Percentiles rank a stretch among this genome's conserved stretches.
phyloP scores from a whole-genome alignment of 1,140 invertebrate species.

The Zaprionus africanus region DNA sequence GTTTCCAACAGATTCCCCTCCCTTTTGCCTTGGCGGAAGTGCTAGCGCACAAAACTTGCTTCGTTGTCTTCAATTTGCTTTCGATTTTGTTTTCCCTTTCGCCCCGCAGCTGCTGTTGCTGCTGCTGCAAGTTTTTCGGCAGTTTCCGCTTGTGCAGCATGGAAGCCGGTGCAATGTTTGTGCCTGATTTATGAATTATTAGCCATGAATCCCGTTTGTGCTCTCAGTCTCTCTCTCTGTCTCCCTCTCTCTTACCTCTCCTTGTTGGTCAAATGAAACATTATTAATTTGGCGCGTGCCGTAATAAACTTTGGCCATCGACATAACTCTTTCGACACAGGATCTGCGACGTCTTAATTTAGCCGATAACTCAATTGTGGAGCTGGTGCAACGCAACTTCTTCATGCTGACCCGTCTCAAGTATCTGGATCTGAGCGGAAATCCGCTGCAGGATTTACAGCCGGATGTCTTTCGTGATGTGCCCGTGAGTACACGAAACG shows the following conservation, averaged over 20 bases:
- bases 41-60: slow-evolving; percentile 58
- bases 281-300: slow-evolving; percentile 68
- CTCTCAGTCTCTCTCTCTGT: background rate
- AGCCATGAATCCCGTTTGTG: slow-evolving; percentile 24
- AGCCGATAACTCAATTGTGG: slow-evolving; percentile 88
- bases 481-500: slow-evolving; percentile 83
- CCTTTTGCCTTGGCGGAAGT: slow-evolving; percentile 41
- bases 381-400: slow-evolving; percentile 88
- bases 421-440: slow-evolving; percentile 90
- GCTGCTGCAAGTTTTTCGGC: slow-evolving; percentile 61
- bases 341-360: slow-evolving; percentile 89
- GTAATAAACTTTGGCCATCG: slow-evolving; percentile 62
- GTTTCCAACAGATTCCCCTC: background rate
- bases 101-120: slow-evolving; percentile 18
- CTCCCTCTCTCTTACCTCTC: slow-evolving; percentile 2
- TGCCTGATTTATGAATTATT: slow-evolving; percentile 75
- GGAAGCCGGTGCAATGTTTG: slow-evolving; percentile 26
- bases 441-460: slow-evolving; percentile 89
- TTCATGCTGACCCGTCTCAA: slow-evolving; percentile 88
- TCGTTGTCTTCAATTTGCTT: slow-evolving; percentile 79
- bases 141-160: slow-evolving; percentile 49
- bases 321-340: slow-evolving; percentile 46
- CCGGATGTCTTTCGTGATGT: slow-evolving; percentile 92
- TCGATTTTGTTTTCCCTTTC: slow-evolving; percentile 70
- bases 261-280: slow-evolving; percentile 41